These are phyloP conservation scores for Pachydiplax longipennis DNA, from an alignment of 2,888 invertebrate species.

Conservation along the genomic window DNA sequence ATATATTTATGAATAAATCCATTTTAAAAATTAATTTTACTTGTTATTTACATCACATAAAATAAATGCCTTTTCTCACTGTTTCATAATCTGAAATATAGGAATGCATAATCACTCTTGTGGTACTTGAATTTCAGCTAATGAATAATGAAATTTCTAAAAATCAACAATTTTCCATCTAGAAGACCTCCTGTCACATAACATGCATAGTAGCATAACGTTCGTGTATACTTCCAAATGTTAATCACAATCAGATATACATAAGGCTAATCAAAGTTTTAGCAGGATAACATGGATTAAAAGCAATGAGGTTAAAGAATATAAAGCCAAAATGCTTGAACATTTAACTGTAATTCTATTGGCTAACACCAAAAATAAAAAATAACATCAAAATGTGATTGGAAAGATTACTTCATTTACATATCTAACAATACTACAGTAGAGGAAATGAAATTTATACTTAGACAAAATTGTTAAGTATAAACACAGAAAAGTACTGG, in stretches of 20 bases:
- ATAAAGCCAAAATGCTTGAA: not conserved
- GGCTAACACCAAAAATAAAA: slow-evolving; percentile 18
- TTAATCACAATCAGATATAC: slow-evolving; percentile 8
- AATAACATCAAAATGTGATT: slow-evolving; percentile 13
- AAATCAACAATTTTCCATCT: not conserved
- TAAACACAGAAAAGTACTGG: not conserved
- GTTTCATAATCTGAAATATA: not conserved
- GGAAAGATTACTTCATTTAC: not conserved
- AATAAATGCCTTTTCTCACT: not conserved
- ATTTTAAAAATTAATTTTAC: no score
- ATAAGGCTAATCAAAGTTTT: not conserved
- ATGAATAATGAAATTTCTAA: not conserved
- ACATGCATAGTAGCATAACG: not conserved
- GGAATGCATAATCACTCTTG: not conserved
- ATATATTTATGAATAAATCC: no score
- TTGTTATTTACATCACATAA: not conserved
- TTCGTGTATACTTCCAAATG: not conserved
- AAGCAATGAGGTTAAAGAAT: not conserved
- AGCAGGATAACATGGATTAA: not conserved
- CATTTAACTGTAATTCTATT: slow-evolving; percentile 4
- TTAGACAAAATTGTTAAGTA: not conserved
- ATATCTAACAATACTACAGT: not conserved
- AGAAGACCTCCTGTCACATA: not conserved
- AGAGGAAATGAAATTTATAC: not conserved
- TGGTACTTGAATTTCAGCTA: not conserved